Evolutionary conservation across 2,888 invertebrate species (phyloP), one percentile per base, ranked within the genome.

Genomic region (Acholoe squamosa): DNA sequence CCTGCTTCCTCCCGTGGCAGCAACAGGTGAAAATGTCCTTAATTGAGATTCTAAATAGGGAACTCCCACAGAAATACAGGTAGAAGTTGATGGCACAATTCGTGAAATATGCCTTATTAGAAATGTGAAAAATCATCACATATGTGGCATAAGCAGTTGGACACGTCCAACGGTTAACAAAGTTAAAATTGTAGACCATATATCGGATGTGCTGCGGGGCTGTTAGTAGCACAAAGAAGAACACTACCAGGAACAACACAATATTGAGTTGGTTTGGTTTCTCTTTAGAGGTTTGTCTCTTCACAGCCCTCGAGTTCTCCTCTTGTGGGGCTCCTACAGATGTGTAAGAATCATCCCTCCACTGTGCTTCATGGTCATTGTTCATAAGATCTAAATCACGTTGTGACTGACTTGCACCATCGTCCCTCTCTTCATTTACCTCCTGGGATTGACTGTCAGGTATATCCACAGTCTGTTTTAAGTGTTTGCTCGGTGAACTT

Each of bases 1-100:
- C 43, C 61, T 61, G 22, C 61, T 28, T 71, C 71, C 71, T 71
- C 25, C 16, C 28, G 25, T 1, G 16, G 28, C 71, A 71, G 71
- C 71, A 71, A 16, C 28, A 71, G 28, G 71, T 14, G 28, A 71
- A 71, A 14, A 25, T 71, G 5, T 71, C 71, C 28, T 16, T 71
- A 14, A 71, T 22, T 22, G 71, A 71, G 1, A 7, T 0, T 28
- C 71, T 25, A 28, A 71, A 71, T 28, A 71, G 0, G 71, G 71
- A 71, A 28, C 71, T 71, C 3, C 14, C 71, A 71, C 25, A 71
- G 71, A 71, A 71, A 25, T 71, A 71, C 28, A 71, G 16, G 25
- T n/a, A 71, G 25, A 71, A 71, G 28, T 71, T 71, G 71, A 71
- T 28, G 71, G 71, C 71, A 28, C 71, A 71, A 25, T 71, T 71